Percentiles rank a stretch among this genome's conserved stretches.
Evolutionary conservation across 2,888 invertebrate genomes (phyloP).

Genomic region (Caenorhabditis zanzibari): DNA sequence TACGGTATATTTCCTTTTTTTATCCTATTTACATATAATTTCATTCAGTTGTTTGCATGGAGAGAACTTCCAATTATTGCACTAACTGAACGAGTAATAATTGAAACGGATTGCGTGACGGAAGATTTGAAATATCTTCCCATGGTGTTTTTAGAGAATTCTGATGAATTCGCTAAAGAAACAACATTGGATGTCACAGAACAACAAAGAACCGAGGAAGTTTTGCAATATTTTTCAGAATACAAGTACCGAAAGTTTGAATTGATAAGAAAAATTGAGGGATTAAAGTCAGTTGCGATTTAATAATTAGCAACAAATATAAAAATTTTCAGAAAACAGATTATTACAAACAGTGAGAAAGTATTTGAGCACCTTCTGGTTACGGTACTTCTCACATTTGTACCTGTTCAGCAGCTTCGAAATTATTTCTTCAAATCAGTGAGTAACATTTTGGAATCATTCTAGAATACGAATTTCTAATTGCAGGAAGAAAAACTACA

Average conservation of each 20-base stretch:
- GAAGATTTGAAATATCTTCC: constrained; percentile 41
- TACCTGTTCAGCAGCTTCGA: constrained; percentile 21
- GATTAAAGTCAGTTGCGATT: constrained; percentile 7
- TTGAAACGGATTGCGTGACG: constrained; percentile 47
- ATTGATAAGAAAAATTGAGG: constrained; percentile 23
- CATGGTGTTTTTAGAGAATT: constrained; percentile 20
- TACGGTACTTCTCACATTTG: constrained; percentile 32
- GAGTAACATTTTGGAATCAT: background rate
- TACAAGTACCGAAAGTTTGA: constrained; percentile 34
- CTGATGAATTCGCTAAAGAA: background rate
- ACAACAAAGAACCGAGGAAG: constrained; percentile 26
- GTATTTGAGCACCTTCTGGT: constrained; percentile 35
- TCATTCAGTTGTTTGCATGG: constrained; percentile 51
- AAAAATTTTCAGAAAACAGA: background rate
- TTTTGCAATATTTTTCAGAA: constrained; percentile 35
- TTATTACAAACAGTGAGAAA: constrained; percentile 35
- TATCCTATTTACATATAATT: too few species aligned
- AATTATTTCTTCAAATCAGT: constrained; percentile 37
- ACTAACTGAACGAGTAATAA: constrained; percentile 37
- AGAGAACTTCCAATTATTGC: constrained; percentile 46
- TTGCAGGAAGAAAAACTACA: constrained; percentile 12
- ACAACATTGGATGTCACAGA: constrained; percentile 14
- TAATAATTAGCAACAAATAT: background rate
- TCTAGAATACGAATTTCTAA: background rate
- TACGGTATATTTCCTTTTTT: constrained; percentile 18